Conservation (phyloP, 2,113 vertebrate species). For the Xiphias gladius region DNA sequence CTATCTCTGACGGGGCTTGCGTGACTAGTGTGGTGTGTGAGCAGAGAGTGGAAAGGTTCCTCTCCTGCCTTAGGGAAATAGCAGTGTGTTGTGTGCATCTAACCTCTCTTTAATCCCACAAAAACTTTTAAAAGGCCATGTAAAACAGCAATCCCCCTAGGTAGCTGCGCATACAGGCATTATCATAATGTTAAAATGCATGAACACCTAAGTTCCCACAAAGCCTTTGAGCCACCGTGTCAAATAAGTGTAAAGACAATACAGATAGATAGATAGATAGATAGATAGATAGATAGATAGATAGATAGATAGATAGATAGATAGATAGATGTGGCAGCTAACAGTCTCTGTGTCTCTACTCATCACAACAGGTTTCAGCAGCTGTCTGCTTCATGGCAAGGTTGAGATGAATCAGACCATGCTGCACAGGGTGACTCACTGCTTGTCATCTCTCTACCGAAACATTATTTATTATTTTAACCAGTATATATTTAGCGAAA, state of each 20-base stretch:
- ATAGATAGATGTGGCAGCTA: background rate
- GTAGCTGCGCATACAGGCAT: constrained; percentile 52
- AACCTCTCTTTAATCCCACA: constrained; percentile 80
- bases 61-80: constrained; percentile 81
- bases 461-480: constrained; percentile 56
- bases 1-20: constrained; percentile 72
- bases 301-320: constrained; percentile 11
- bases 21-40: constrained; percentile 79
- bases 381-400: constrained; percentile 22
- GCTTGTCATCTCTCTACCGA: constrained; percentile 37
- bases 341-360: background rate
- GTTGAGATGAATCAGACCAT: constrained; percentile 52
- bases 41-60: constrained; percentile 81
- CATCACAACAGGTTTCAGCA: constrained; percentile 55
- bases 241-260: constrained; percentile 3
- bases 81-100: constrained; percentile 76
- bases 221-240: constrained; percentile 42
- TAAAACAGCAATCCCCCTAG: constrained; percentile 73
- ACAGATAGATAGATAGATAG: constrained; percentile 9
- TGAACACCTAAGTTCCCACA: constrained; percentile 36
- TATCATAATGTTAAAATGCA: constrained; percentile 34
- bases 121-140: constrained; percentile 75
- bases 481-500: constrained; percentile 31
- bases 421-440: constrained; percentile 40
- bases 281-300: constrained; percentile 22